phyloP scores from a whole-genome alignment of 2,888 invertebrate genomes.

The Oasisia sp. region DNA sequence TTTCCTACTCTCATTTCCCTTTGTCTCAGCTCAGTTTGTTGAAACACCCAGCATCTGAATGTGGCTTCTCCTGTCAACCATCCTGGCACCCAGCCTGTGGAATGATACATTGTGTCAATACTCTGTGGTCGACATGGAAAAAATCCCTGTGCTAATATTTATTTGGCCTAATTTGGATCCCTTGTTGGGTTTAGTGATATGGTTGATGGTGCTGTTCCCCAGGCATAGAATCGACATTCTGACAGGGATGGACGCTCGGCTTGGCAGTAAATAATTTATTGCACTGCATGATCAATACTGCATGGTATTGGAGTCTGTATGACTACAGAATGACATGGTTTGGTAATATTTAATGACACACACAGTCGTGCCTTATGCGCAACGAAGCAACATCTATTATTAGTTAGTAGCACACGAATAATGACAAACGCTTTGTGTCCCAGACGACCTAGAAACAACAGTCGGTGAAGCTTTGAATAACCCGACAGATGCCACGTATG shows the following conservation, averaged over 20 bases:
- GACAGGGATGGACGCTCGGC: background rate
- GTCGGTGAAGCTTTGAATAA: background rate
- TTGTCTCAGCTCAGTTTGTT: background rate
- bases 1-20: background rate
- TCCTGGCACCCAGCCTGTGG: background rate
- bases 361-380: background rate
- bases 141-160: background rate
- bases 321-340: background rate
- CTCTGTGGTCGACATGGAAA: background rate
- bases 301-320: background rate
- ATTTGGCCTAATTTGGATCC: background rate
- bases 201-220: background rate
- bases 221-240: background rate
- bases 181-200: background rate
- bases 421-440: background rate
- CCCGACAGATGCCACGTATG: background rate
- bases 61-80: background rate
- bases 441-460: background rate
- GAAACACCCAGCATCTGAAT: background rate
- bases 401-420: background rate
- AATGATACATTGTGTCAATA: conserved; percentile 1
- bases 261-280: background rate
- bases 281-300: background rate
- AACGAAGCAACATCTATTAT: background rate
- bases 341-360: background rate